A percentile compares a stretch with the other conserved stretches of the same genome.
Evolutionary conservation across 2,797 vertebrate genomes (phyloP).

Genomic region (Notoglanidium macrostoma): DNA sequence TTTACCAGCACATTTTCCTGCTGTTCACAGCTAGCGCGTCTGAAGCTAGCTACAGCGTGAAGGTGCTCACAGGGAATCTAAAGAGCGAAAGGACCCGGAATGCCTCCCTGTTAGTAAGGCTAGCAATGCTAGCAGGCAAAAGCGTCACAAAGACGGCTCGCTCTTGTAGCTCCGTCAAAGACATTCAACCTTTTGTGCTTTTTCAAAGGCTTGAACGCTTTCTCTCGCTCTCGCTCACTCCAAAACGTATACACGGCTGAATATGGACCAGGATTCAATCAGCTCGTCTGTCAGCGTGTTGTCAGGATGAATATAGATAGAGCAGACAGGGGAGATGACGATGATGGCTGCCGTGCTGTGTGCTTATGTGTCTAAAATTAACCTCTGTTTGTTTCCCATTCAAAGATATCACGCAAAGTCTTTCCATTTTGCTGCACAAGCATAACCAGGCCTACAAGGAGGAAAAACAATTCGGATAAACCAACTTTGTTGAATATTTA

Average conservation of each 20-base stretch:
- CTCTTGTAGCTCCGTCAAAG: neutral
- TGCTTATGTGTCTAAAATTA: slow-evolving; percentile 13
- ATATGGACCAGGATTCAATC: slow-evolving; percentile 9
- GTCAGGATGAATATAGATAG: slow-evolving; percentile 2
- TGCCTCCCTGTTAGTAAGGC: neutral
- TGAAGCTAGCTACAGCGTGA: slow-evolving; percentile 11
- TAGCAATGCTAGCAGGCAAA: slow-evolving; percentile 11
- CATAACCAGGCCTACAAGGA: neutral
- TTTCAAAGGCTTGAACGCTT: neutral
- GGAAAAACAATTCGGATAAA: neutral
- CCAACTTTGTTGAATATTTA: neutral
- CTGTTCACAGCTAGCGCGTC: neutral
- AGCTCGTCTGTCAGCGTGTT: neutral
- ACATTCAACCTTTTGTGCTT: neutral
- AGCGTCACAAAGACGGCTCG: neutral
- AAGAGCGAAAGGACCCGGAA: neutral
- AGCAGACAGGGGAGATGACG: slow-evolving; percentile 37
- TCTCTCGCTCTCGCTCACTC: neutral
- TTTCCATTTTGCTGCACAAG: slow-evolving; percentile 3
- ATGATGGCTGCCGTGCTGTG: slow-evolving; percentile 30
- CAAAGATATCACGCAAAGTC: neutral
- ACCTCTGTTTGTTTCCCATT: slow-evolving; percentile 1
- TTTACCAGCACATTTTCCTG: slow-evolving; percentile 13
- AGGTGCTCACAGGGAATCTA: neutral
- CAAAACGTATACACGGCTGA: neutral